Percentiles rank a stretch among this genome's conserved stretches.
phyloP scores from a whole-genome alignment of 2,888 invertebrate genomes.

The Pollenia griseotomentosa region DNA sequence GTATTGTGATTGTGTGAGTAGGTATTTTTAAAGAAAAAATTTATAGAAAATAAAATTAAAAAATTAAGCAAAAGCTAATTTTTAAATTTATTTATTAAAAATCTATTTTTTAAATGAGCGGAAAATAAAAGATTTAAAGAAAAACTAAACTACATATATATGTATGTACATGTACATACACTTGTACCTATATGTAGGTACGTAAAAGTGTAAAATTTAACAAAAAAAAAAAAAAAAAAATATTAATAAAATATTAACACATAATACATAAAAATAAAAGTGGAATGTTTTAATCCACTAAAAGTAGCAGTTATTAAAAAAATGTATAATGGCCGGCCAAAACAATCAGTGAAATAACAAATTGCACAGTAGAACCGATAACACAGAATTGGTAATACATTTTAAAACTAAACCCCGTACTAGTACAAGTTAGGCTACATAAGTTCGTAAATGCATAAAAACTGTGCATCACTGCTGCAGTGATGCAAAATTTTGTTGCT shows the following conservation, averaged over 20 bases:
- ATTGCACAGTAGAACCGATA: no score
- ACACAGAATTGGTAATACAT: no score
- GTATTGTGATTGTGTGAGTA: background rate
- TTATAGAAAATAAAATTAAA: slow-evolving; percentile 14
- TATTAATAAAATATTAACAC: background rate
- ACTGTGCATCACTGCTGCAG: no score
- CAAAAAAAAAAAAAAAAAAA: background rate
- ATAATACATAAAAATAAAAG: background rate
- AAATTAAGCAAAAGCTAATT: slow-evolving; percentile 57
- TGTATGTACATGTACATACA: background rate
- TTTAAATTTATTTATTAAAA: background rate
- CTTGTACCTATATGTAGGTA: background rate
- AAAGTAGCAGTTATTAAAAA: no score
- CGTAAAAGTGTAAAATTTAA: background rate
- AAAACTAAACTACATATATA: background rate
- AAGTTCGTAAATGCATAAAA: no score
- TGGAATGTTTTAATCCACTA: no score
- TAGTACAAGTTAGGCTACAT: no score
- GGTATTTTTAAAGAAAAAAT: slow-evolving; percentile 6
- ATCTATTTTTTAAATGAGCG: background rate
- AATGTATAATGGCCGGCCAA: no score
- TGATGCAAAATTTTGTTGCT: no score
- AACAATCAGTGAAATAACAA: no score
- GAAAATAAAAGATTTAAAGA: background rate
- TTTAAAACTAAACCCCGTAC: no score